phyloP scores from a whole-genome alignment of 2,113 vertebrate genomes.

The Brevimyrus niger region DNA sequence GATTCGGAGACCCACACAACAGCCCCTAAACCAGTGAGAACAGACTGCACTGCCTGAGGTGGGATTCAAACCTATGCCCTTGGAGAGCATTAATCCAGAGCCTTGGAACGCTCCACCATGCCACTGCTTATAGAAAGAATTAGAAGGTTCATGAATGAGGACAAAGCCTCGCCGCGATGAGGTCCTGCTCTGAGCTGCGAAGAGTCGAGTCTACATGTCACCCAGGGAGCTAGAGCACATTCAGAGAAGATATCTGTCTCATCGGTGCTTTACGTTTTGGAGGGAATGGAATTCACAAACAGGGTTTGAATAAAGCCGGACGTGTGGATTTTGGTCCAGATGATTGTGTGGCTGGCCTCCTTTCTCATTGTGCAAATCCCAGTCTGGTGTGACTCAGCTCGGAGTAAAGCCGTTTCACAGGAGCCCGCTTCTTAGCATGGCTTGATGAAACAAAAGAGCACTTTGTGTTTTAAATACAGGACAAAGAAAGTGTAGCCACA shows the following conservation, averaged over 20 bases:
- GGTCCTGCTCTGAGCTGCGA: neutral
- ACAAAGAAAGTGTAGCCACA: neutral
- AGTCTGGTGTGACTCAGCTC: slow-evolving; percentile 20
- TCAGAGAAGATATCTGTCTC: neutral
- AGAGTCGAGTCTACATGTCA: neutral
- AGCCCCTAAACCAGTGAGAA: neutral
- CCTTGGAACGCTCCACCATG: slow-evolving; percentile 42
- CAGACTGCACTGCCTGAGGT: neutral
- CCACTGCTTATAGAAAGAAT: slow-evolving; percentile 38
- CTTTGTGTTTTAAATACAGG: slow-evolving; percentile 32
- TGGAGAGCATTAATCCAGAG: slow-evolving; percentile 57
- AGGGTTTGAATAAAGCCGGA: neutral
- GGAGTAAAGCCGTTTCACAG: slow-evolving; percentile 16
- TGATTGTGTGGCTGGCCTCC: neutral
- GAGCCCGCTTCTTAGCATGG: slow-evolving; percentile 27
- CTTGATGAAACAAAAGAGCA: slow-evolving; percentile 34
- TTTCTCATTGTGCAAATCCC: slow-evolving; percentile 30
- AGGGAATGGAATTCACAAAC: neutral
- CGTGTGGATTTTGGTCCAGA: slow-evolving; percentile 10
- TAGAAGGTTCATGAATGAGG: neutral
- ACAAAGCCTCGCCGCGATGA: neutral
- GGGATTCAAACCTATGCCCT: neutral
- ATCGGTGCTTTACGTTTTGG: neutral
- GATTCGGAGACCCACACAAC: neutral
- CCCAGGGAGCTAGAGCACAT: neutral